Percentiles rank a stretch among this genome's conserved stretches.
These are phyloP conservation scores for Polypterus senegalus DNA, from an alignment of 2,113 vertebrate genomes.

Conservation along the genomic window DNA sequence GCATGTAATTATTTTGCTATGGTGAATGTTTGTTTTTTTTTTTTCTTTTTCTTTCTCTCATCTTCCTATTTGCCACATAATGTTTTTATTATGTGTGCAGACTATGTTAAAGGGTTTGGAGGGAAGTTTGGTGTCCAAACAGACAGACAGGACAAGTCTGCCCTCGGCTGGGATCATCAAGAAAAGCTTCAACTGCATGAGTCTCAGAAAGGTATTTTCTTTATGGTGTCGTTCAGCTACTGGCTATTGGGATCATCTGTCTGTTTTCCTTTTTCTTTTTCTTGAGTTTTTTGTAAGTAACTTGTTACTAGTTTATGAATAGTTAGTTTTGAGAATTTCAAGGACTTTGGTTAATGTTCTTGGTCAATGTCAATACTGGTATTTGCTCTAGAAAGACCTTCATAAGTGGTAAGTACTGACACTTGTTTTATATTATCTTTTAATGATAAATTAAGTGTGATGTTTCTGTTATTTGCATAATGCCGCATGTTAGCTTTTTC, in stretches of 20 bases:
- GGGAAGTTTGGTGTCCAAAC: conserved; percentile 95
- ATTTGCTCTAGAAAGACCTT: too few relatives aligned
- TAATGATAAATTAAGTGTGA: too few relatives aligned
- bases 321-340: too few relatives aligned
- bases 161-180: conserved; percentile 94
- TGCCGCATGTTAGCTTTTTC: too few relatives aligned
- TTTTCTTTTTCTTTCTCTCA: neutral
- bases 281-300: too few relatives aligned
- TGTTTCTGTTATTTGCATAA: too few relatives aligned
- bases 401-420: too few relatives aligned
- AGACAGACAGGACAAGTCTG: conserved; percentile 90
- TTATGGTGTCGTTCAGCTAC: neutral
- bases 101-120: conserved; percentile 90
- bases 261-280: too few relatives aligned
- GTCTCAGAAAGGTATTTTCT: conserved; percentile 79
- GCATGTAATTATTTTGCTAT: neutral
- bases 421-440: too few relatives aligned
- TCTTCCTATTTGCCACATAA: neutral
- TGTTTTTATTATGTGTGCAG: conserved; percentile 40
- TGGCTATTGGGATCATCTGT: neutral
- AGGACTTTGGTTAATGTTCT: too few relatives aligned
- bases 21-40: neutral
- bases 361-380: too few relatives aligned
- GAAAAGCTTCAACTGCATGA: conserved; percentile 89
- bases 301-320: too few relatives aligned